A percentile compares a stretch with the other conserved stretches of the same genome.
phyloP scores from a whole-genome alignment of 2,797 vertebrate species.

The Sebastes elongatus region DNA sequence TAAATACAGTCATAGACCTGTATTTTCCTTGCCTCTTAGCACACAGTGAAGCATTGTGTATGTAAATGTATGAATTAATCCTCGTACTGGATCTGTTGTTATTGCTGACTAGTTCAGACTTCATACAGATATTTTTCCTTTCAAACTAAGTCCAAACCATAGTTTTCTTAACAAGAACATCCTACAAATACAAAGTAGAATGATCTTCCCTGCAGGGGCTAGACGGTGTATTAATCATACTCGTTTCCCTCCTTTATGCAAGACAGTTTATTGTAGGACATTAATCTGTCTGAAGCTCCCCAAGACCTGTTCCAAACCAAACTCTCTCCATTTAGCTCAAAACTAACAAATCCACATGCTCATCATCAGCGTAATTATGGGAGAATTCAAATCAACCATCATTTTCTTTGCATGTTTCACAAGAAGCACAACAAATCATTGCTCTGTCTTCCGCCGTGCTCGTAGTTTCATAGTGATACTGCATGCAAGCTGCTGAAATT shows the following conservation, averaged over 20 bases:
- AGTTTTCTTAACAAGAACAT: not conserved
- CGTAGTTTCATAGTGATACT: constrained; percentile 2
- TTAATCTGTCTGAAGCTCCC: constrained; percentile 46
- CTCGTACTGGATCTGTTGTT: not conserved
- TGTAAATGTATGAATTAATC: not conserved
- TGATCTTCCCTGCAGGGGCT: not conserved
- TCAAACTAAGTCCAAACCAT: constrained; percentile 19
- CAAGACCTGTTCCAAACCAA: constrained; percentile 39
- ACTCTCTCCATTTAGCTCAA: constrained; percentile 39
- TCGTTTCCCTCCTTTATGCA: constrained; percentile 22
- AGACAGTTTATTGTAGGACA: constrained; percentile 13
- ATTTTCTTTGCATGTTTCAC: constrained; percentile 48
- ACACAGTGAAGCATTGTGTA: not conserved
- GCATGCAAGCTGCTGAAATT: constrained; percentile 27
- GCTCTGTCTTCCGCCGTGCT: not conserved
- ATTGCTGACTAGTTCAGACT: not conserved
- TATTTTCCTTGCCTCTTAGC: not conserved
- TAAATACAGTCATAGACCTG: not conserved
- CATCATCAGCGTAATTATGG: constrained; percentile 44
- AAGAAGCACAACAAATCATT: constrained; percentile 32
- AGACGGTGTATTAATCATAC: constrained; percentile 23
- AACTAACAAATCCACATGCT: constrained; percentile 40
- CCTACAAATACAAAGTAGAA: constrained; percentile 2
- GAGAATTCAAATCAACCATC: constrained; percentile 64
- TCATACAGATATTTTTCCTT: not conserved